Conservation (phyloP, 2,888 invertebrate species). For the Dorcus parallelipipedus region DNA sequence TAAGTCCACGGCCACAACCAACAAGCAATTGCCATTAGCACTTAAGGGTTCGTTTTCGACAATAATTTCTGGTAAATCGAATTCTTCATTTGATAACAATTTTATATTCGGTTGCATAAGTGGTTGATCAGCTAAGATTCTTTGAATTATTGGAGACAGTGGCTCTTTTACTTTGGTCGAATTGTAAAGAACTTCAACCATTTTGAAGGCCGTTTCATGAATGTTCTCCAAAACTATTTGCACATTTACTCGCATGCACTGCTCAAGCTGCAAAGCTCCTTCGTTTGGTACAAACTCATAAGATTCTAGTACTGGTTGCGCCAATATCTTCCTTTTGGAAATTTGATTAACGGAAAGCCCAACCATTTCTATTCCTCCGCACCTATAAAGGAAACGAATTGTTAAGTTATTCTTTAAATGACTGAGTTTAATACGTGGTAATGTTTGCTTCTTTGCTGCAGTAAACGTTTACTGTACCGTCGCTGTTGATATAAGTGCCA, state of each 20-base stretch:
- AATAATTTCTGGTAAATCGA: conserved; percentile 53
- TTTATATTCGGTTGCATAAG: conserved; percentile 65
- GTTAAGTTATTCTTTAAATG: too few relatives aligned
- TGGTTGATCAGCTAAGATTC: conserved; percentile 65
- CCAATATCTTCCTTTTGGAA: conserved; percentile 63
- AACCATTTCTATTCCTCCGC: conserved; percentile 60
- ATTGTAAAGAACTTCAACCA: conserved; percentile 46
- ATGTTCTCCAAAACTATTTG: conserved; percentile 74
- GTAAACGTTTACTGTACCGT: too few relatives aligned
- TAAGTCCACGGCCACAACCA: conserved; percentile 26
- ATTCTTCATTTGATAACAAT: conserved; percentile 54
- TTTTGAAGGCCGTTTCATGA: conserved; percentile 59
- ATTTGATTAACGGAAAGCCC: conserved; percentile 76
- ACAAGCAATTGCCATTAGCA: conserved; percentile 31
- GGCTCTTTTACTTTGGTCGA: conserved; percentile 35
- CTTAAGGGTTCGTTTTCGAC: conserved; percentile 61
- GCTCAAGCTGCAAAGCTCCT: conserved; percentile 25
- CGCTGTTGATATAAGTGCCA: background rate
- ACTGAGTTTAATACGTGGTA: too few relatives aligned
- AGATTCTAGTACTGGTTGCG: conserved; percentile 72
- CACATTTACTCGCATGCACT: conserved; percentile 57
- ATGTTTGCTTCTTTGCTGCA: too few relatives aligned
- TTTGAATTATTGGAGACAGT: conserved; percentile 53
- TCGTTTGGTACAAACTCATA: conserved; percentile 68
- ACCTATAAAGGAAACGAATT: conserved; percentile 28